These are phyloP conservation scores for Sycophaga agraensis DNA, from an alignment of 1,140 invertebrate genomes.

Conservation along the genomic window DNA sequence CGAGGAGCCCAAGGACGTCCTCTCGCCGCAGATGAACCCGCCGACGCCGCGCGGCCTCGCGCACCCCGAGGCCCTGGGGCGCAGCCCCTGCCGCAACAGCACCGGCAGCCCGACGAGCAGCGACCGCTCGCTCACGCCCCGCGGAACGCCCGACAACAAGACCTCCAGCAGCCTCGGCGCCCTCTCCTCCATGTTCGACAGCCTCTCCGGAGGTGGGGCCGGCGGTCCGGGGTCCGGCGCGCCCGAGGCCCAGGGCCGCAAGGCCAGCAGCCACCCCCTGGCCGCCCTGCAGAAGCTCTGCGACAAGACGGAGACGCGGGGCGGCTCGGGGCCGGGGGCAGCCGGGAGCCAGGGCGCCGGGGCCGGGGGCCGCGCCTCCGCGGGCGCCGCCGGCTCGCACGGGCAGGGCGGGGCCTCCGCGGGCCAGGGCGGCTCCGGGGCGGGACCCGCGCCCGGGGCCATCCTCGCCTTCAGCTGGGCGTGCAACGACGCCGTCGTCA, in stretches of 20 bases:
- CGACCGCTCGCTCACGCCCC: constrained; percentile 71
- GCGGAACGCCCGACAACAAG: constrained; percentile 70
- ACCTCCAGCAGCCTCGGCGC: constrained; percentile 75
- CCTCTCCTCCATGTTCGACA: constrained; percentile 88
- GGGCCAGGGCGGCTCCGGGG: constrained; percentile 37
- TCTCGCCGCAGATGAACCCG: constrained; percentile 63
- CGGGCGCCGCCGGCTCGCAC: constrained; percentile 33
- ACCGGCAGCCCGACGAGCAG: constrained; percentile 70
- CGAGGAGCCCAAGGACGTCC: constrained; percentile 49
- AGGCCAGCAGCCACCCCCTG: constrained; percentile 79
- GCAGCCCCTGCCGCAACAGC: constrained; percentile 64
- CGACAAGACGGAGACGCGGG: constrained; percentile 85
- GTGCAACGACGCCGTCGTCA: constrained; percentile 86
- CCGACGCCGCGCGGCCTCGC: constrained; percentile 50
- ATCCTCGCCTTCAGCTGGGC: constrained; percentile 92
- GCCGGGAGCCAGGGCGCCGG: constrained; percentile 35
- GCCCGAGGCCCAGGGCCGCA: constrained; percentile 60
- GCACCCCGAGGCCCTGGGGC: constrained; percentile 47
- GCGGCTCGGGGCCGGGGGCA: constrained; percentile 34
- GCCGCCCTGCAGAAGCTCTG: constrained; percentile 92
- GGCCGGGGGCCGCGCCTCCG: constrained; percentile 34
- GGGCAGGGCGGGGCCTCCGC: constrained; percentile 34
- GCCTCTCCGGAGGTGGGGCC: constrained; percentile 64
- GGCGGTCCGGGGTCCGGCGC: constrained; percentile 50
- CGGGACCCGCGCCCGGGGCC: constrained; percentile 70